Percentiles rank a stretch among this genome's conserved stretches.
Conservation (phyloP, 2,888 invertebrate genomes). For the Conistra vaccinii region DNA sequence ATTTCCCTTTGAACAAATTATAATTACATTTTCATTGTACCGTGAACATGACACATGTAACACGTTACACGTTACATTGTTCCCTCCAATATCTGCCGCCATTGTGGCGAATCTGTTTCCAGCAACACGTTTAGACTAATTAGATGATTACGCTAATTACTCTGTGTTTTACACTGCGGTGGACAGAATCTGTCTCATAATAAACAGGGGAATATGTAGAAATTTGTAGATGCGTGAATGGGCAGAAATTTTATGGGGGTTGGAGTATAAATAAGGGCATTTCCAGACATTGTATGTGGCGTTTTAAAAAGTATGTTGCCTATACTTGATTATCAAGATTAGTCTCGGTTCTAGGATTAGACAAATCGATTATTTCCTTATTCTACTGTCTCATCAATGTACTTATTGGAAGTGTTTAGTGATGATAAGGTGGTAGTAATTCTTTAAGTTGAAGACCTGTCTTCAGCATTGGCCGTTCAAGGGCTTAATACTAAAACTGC, state of each 20-base stretch:
- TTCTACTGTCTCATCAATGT: background rate
- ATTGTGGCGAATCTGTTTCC: slow-evolving; percentile 52
- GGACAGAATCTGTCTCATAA: slow-evolving; percentile 18
- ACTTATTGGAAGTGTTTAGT: background rate
- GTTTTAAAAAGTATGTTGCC: background rate
- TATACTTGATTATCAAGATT: background rate
- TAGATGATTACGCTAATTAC: slow-evolving; percentile 51
- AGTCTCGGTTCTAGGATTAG: background rate
- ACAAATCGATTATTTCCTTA: background rate
- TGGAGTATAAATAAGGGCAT: background rate
- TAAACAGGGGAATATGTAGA: slow-evolving; percentile 5
- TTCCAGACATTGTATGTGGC: too few relatives aligned
- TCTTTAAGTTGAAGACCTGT: background rate
- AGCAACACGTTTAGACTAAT: slow-evolving; percentile 49
- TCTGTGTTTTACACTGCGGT: slow-evolving; percentile 31
- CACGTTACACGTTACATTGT: slow-evolving; percentile 21
- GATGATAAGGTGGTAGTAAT: background rate
- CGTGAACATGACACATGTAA: slow-evolving; percentile 36
- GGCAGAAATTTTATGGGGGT: background rate
- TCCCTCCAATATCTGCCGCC: slow-evolving; percentile 36
- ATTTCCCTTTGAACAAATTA: slow-evolving; percentile 40
- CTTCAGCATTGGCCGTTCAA: background rate
- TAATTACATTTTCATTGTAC: slow-evolving; percentile 37
- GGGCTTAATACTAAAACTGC: background rate
- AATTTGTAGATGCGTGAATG: background rate